Percentiles rank a stretch among this genome's conserved stretches.
Conservation (phyloP, 2,113 vertebrate genomes). For the Damaliscus lunatus region DNA sequence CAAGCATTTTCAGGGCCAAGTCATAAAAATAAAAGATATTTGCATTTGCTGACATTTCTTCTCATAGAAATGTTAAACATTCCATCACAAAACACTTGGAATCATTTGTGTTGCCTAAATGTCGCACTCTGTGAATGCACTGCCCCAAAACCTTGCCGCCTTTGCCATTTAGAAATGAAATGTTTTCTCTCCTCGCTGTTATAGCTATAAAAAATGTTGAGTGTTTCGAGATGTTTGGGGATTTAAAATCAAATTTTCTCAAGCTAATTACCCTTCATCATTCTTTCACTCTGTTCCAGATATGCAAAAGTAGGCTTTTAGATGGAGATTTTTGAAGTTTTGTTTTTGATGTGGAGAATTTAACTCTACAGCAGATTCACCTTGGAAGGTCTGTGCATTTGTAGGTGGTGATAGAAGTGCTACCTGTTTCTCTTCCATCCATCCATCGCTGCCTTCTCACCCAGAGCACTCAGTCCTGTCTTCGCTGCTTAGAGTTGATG, state of each 20-base stretch:
- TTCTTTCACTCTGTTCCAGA: neutral
- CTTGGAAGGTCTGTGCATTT: neutral
- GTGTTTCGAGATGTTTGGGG: neutral
- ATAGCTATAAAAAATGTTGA: neutral
- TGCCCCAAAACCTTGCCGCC: neutral
- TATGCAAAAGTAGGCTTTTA: neutral
- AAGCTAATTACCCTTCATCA: neutral
- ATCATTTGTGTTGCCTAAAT: neutral
- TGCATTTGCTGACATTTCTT: neutral
- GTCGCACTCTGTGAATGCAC: neutral
- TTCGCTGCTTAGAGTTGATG: accelerated
- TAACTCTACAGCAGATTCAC: accelerated
- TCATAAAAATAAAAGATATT: neutral
- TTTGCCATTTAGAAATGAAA: neutral
- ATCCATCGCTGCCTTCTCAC: neutral
- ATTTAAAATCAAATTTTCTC: neutral
- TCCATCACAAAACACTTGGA: neutral
- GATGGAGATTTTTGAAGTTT: neutral
- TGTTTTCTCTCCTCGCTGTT: neutral
- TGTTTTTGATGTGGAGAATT: neutral
- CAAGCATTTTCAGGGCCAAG: neutral
- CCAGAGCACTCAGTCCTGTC: neutral
- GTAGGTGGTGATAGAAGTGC: neutral
- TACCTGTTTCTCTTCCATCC: neutral
- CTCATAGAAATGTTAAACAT: neutral